These are phyloP conservation scores for Flexamia atlantica DNA, from an alignment of 2,888 invertebrate genomes.

Conservation along the genomic window DNA sequence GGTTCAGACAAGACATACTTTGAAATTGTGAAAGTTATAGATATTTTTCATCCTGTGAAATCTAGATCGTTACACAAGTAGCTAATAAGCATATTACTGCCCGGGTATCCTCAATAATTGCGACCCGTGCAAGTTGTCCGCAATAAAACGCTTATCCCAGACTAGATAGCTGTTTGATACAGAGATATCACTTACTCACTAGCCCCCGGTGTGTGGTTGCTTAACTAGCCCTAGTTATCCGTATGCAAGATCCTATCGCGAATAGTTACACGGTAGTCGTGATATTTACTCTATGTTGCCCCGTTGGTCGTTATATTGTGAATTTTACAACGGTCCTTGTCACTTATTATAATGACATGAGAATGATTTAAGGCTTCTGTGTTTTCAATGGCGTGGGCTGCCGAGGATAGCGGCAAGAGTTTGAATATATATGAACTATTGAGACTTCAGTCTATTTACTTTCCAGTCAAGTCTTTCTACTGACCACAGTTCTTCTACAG, in stretches of 20 bases:
- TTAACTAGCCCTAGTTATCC: slow-evolving; percentile 29
- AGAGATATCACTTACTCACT: slow-evolving; percentile 31
- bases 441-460: too few relatives aligned
- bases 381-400: too few relatives aligned
- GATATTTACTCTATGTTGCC: slow-evolving; percentile 29
- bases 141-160: neutral
- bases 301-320: slow-evolving; percentile 6
- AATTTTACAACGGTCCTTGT: slow-evolving; percentile 6
- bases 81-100: slow-evolving; percentile 10
- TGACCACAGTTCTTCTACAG: too few relatives aligned
- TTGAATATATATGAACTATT: too few relatives aligned
- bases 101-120: neutral
- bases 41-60: neutral
- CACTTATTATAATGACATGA: neutral
- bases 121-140: neutral
- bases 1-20: neutral
- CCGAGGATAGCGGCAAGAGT: too few relatives aligned
- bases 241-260: slow-evolving; percentile 24
- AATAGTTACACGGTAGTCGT: slow-evolving; percentile 23
- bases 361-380: neutral
- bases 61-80: neutral
- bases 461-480: too few relatives aligned
- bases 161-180: slow-evolving; percentile 1
- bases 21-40: neutral
- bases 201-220: slow-evolving; percentile 30